Evolutionary conservation across 2,113 vertebrate genomes (phyloP).

Genomic region (Tyrannus savana): DNA sequence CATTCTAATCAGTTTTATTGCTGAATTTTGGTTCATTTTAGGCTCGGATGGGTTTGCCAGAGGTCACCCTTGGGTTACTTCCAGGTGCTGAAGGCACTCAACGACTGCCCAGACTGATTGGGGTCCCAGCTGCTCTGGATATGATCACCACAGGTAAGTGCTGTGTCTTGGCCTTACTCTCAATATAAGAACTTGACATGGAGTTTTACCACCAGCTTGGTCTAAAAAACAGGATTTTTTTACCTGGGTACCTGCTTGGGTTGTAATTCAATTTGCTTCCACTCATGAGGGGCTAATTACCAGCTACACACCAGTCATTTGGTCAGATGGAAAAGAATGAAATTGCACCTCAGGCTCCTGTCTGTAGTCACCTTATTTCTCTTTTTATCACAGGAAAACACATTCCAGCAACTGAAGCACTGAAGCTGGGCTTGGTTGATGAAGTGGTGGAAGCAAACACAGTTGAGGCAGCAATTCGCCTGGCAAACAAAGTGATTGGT

Average conservation of each 20-base stretch:
- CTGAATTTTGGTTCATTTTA: slow-evolving; percentile 49
- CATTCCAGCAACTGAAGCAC: slow-evolving; percentile 82
- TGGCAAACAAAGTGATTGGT: slow-evolving; percentile 84
- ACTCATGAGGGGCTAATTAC: not conserved
- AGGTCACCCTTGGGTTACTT: slow-evolving; percentile 88
- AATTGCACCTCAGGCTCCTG: not conserved
- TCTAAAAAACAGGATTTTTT: not conserved
- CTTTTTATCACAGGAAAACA: slow-evolving; percentile 80
- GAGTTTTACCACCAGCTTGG: not conserved
- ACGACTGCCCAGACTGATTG: slow-evolving; percentile 88
- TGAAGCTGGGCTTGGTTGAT: slow-evolving; percentile 89
- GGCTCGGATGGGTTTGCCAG: slow-evolving; percentile 87
- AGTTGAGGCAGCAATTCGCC: slow-evolving; percentile 79
- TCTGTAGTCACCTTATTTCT: not conserved
- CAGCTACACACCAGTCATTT: not conserved
- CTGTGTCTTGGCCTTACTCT: not conserved
- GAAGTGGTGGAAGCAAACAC: slow-evolving; percentile 79
- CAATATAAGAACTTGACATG: not conserved
- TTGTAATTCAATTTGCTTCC: not conserved
- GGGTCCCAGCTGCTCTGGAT: slow-evolving; percentile 86
- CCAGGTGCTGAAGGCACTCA: slow-evolving; percentile 89
- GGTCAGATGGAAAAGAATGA: not conserved
- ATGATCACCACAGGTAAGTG: slow-evolving; percentile 88
- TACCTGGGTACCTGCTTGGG: not conserved
- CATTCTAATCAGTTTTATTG: not conserved